These are phyloP conservation scores for Zygothrica quintamaculata DNA, from an alignment of 2,888 invertebrate genomes.

Conservation along the genomic window DNA sequence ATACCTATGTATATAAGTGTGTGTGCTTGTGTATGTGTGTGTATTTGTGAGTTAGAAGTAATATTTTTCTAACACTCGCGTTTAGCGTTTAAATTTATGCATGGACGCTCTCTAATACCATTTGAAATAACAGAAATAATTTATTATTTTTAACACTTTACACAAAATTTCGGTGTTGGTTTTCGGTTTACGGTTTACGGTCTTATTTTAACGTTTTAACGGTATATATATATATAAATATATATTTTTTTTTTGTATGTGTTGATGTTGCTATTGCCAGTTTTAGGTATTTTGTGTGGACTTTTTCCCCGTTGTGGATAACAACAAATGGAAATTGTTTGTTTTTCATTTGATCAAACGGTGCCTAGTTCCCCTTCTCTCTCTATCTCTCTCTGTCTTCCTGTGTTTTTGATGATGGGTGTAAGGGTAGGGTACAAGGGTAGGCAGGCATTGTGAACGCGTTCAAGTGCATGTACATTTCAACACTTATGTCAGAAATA, in stretches of 20 bases:
- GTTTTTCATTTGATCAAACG: conserved; percentile 71
- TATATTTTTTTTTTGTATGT: conserved; percentile 12
- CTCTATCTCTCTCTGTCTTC: too few relatives aligned
- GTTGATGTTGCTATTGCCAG: conserved; percentile 6
- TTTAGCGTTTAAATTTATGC: conserved; percentile 66
- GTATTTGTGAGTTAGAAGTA: conserved; percentile 3
- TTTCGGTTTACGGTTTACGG: conserved; percentile 63
- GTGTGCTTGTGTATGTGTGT: too few relatives aligned
- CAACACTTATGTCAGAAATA: conserved; percentile 63
- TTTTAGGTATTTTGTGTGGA: conserved; percentile 44
- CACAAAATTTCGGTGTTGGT: conserved; percentile 50
- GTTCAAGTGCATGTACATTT: conserved; percentile 63
- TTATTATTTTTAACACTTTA: conserved; percentile 80
- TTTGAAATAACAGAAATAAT: conserved; percentile 79
- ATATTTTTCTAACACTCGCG: conserved; percentile 68
- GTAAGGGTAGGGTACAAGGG: conserved; percentile 4
- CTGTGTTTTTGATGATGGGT: conserved; percentile 3
- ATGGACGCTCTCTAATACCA: conserved; percentile 73
- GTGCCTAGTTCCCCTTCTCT: too few relatives aligned
- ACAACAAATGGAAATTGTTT: conserved; percentile 72
- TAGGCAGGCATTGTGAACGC: conserved; percentile 32
- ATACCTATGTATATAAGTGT: too few relatives aligned
- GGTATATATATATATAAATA: neutral
- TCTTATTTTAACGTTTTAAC: conserved; percentile 15
- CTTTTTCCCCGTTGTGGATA: conserved; percentile 60